Evolutionary conservation across 1,140 invertebrate genomes (phyloP), one percentile per base, ranked within the genome.

Genomic region (Psix sp.): DNA sequence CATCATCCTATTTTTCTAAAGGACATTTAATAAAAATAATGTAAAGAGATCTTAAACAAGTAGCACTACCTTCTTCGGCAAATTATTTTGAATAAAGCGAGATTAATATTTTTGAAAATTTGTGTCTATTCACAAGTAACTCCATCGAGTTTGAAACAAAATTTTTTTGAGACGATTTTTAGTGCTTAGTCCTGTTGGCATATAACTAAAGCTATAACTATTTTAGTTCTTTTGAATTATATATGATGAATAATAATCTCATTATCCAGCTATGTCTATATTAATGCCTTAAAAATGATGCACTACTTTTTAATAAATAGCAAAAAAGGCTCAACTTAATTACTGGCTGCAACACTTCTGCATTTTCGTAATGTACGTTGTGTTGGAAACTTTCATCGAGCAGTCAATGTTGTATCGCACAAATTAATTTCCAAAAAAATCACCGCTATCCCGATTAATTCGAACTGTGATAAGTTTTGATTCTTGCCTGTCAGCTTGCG

Each of bases 341-440:
- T 51, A 52, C 21, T 68, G 72, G 72, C 72, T 74, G 72, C 63
- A 74, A 74, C 46, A 74, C 72, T 74, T 74, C 72, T 74, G 72
- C 63, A 59, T 68, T 74, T 68, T 68, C 52, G 29, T n/a, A 57
- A 59, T 67, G 63, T 74, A 57, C 42, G 57, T 74, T 48, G 71
- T 63, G 63, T 57, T 48, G 33, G 18, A 45, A 24, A n/a, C 5
- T 46, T 20, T 33, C 33, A n/a, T 59, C 36, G 18, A 57, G 68
- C 68, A 63, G 68, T 59, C 63, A 63, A 51, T 18, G 31, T 56
- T 67, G 52, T 39, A 51, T 68, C 63, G 63, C 72, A 74, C 72
- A 74, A 74, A 74, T 7, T 2, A 29, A 29, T 49, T 54, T 9
- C 6, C 29, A 42, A 57, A 36, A 10, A 20, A 33, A 54, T 60